Evolutionary conservation across 1,140 invertebrate genomes (phyloP).

Genomic region (Drosophila seguyi): DNA sequence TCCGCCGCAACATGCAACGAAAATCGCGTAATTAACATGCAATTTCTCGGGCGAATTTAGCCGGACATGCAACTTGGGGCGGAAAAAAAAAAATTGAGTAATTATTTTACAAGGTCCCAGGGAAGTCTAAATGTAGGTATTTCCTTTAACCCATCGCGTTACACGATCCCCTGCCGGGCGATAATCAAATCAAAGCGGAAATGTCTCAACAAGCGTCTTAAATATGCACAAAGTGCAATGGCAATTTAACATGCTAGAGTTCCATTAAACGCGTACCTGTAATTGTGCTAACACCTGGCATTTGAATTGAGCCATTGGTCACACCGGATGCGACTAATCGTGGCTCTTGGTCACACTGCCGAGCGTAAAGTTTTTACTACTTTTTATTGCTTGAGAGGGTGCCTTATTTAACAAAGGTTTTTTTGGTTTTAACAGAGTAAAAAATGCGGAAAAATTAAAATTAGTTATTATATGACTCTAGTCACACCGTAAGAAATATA

Average conservation of each 20-base stretch:
- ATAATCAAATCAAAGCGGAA: conserved; percentile 67
- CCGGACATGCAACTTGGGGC: conserved; percentile 32
- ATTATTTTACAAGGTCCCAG: conserved; percentile 39
- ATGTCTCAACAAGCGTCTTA: conserved; percentile 67
- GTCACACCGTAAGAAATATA: not conserved
- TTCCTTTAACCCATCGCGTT: conserved; percentile 20
- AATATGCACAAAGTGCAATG: conserved; percentile 40
- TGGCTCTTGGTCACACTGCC: not conserved
- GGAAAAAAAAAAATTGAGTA: conserved; percentile 33
- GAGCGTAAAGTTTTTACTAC: not conserved
- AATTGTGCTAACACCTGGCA: conserved; percentile 18
- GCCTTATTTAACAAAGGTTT: not conserved
- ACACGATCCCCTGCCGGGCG: conserved; percentile 11
- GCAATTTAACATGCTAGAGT: conserved; percentile 43
- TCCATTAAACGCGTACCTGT: conserved; percentile 15
- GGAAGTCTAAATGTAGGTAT: conserved; percentile 31
- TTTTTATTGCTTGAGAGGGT: not conserved
- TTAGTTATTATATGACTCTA: not conserved
- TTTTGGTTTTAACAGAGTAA: not conserved
- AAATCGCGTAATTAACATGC: conserved; percentile 34
- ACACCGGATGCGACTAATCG: not conserved
- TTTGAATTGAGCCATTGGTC: not conserved
- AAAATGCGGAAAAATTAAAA: not conserved
- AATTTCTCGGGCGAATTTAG: conserved; percentile 13
- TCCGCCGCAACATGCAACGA: conserved; percentile 54